phyloP scores from a whole-genome alignment of 2,797 vertebrate species.

The Falco naumanni region DNA sequence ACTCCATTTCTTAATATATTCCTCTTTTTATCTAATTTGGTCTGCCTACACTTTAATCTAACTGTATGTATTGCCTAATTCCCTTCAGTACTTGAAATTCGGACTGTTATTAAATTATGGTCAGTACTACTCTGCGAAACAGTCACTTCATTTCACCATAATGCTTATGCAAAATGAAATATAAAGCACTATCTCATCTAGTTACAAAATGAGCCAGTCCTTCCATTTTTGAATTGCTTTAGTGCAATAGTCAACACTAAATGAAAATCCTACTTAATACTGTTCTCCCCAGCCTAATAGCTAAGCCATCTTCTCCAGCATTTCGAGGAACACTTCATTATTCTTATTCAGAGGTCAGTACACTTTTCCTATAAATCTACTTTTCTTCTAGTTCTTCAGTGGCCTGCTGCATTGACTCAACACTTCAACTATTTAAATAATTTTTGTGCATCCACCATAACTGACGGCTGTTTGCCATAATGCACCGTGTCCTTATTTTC shows the following conservation, averaged over 20 bases:
- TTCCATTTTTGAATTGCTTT: conserved; percentile 10
- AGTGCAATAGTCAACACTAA: neutral
- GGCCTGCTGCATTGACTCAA: neutral
- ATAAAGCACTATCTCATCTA: conserved; percentile 6
- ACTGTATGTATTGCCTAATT: conserved; percentile 52
- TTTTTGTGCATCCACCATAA: neutral
- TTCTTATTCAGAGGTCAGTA: neutral
- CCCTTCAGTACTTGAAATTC: conserved; percentile 57
- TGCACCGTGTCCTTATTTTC: neutral
- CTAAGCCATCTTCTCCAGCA: neutral
- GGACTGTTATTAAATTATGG: conserved; percentile 61
- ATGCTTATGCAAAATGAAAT: conserved; percentile 44
- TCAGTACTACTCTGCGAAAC: conserved; percentile 53
- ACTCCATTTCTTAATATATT: conserved; percentile 58
- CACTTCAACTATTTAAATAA: neutral
- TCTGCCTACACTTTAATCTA: conserved; percentile 49
- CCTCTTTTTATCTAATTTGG: conserved; percentile 64
- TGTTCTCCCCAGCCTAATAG: neutral
- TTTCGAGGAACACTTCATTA: neutral
- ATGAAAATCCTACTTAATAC: conserved; percentile 14
- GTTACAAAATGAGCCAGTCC: conserved; percentile 29
- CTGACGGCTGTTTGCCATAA: neutral
- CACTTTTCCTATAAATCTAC: neutral
- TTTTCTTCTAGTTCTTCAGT: neutral
- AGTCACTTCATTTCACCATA: conserved; percentile 44